Evolutionary conservation across 1,140 invertebrate genomes (phyloP), one percentile per base, ranked within the genome.

Genomic region (Zaprionus davidi): DNA sequence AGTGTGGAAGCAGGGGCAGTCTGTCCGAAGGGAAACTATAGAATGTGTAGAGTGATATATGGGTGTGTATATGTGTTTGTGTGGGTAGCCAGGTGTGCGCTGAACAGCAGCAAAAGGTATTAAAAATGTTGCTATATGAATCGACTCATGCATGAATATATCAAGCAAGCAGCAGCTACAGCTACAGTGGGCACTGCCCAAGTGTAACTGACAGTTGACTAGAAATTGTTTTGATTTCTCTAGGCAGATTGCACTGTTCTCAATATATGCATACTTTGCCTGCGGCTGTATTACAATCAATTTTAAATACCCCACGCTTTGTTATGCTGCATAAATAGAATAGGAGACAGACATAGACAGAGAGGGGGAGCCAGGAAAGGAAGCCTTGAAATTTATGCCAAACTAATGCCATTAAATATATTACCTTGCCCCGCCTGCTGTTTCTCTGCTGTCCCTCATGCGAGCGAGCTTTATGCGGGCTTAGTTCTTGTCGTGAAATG

Each of bases 321-420:
- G 71, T 85, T 79, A 79, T 86, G 56, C 57, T 71, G 83, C 83
- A 86, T 86, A 87, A 81, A 85, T 85, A 86, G 73, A 57, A 38
- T 13, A 36, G 49, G 24, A 15, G 31, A 41, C 53, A 15, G 49
- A 22, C 28, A 24, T 15, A 28, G 24, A 31, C 24, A 3, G 44
- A 44, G 49, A 34, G 31, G 31, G 31, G 9, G 9, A 11, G 41
- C 46, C 1, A 1, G 20, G 1, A 49, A 4, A 22, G 15, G 24
- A 65, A 59, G 68, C 72, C 73, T 70, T 36, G 64, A 79, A 88
- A 88, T 88, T 66, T 88, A 87, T 84, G 78, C 71, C 71, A 55
- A 81, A 70, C 80, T 83, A 87, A 88, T 88, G 73, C 83, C 73
- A 80, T 60, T 78, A 65, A 76, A 74, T 60, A 49, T 78, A 78